Evolutionary conservation across 2,888 invertebrate genomes (phyloP), one percentile per base, ranked within the genome.

Genomic region (Marronus borbonicus): DNA sequence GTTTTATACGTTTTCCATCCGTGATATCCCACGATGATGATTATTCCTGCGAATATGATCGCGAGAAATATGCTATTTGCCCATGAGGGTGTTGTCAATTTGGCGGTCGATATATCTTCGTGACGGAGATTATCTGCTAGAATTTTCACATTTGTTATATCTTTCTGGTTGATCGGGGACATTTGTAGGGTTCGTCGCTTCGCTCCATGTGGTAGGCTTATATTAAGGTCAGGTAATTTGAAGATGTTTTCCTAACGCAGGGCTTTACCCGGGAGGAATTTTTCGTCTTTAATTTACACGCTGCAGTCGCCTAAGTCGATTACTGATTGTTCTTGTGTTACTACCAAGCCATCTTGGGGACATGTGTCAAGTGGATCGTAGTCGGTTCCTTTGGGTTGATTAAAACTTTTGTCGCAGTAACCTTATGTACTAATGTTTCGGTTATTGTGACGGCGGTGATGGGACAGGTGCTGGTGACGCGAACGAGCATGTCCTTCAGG

Each of bases 341-440:
- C n/a, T n/a, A n/a, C n/a, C n/a, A n/a, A n/a, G n/a, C n/a, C n/a
- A n/a, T n/a, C n/a, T n/a, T n/a, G n/a, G n/a, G n/a, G n/a, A n/a
- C n/a, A n/a, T n/a, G n/a, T n/a, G n/a, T n/a, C n/a, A n/a, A n/a
- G n/a, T n/a, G n/a, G n/a, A n/a, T n/a, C n/a, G n/a, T n/a, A n/a
- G n/a, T n/a, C n/a, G n/a, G n/a, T n/a, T 64, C 44, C 50, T 24
- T 75, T 5, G 75, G 64, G 52, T 64, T 75, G 12, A 75, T 50
- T 12, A 75, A 24, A 5, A 64, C 64, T 31, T 65, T 65, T 7
- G 64, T 50, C 17, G 65, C n/a, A 12, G 62, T 75, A 3, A 75
- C 39, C 14, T 62, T 75, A 17, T 75, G 75, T 2, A 75, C 12
- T 62, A 76, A 1, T 8, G 76, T 65, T 12, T 64, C 28, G 2